Evolutionary conservation across 2,888 invertebrate species (phyloP).

Genomic region (Torymus aiolomorphi): DNA sequence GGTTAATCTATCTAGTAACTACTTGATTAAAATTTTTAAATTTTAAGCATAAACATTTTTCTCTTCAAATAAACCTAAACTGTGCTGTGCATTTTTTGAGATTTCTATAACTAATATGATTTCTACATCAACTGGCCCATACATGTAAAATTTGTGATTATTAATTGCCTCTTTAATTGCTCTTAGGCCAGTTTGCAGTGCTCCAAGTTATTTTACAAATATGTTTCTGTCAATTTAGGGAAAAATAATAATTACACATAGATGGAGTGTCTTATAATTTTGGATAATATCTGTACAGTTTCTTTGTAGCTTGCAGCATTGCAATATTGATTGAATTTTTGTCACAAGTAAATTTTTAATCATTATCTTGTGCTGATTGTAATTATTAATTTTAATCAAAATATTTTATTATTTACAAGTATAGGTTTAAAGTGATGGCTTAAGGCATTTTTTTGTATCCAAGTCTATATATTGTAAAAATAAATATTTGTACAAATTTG

Average conservation of each 20-base stretch:
- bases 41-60: constrained; percentile 17
- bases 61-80: constrained; percentile 36
- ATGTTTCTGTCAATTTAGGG: constrained; percentile 36
- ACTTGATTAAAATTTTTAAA: constrained; percentile 7
- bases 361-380: constrained; percentile 57
- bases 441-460: constrained; percentile 54
- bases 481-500: constrained; percentile 57
- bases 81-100: constrained; percentile 37
- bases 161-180: constrained; percentile 60
- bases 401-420: constrained; percentile 46
- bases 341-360: constrained; percentile 49
- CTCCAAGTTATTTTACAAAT: constrained; percentile 43
- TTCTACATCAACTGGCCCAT: constrained; percentile 49
- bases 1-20: background rate
- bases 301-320: constrained; percentile 62
- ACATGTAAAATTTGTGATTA: constrained; percentile 36
- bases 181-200: constrained; percentile 61
- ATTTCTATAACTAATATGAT: constrained; percentile 27
- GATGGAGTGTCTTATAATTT: constrained; percentile 10
- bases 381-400: constrained; percentile 47
- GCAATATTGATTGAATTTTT: constrained; percentile 56
- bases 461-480: constrained; percentile 56
- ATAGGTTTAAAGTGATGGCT: constrained; percentile 48
- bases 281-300: constrained; percentile 51
- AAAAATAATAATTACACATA: constrained; percentile 26